Conservation (phyloP, 2,888 invertebrate species). For the Orthonychiurus folsomi region DNA sequence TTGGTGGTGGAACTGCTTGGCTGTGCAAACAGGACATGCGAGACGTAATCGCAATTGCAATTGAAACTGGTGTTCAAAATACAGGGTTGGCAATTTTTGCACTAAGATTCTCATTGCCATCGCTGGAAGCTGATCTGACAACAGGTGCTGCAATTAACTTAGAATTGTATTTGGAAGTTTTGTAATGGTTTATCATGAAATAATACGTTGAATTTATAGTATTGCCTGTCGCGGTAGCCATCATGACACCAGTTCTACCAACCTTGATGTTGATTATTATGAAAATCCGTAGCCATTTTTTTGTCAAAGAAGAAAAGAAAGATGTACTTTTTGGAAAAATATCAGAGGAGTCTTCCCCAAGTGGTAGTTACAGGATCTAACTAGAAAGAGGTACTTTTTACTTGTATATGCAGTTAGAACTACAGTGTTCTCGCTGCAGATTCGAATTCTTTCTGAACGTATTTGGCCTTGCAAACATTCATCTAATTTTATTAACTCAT, state of each 20-base stretch:
- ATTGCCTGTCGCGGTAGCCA: slow-evolving; percentile 79
- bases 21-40: slow-evolving; percentile 54
- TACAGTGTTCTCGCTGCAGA: no score
- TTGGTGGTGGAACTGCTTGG: slow-evolving; percentile 58
- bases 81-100: slow-evolving; percentile 86
- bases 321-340: background rate
- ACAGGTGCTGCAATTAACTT: slow-evolving; percentile 53
- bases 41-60: slow-evolving; percentile 76
- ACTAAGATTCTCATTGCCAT: slow-evolving; percentile 65
- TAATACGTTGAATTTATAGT: slow-evolving; percentile 48
- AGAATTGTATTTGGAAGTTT: no score
- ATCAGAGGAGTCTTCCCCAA: background rate
- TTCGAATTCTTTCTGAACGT: no score
- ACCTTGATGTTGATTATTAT: slow-evolving; percentile 24
- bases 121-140: slow-evolving; percentile 80
- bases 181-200: background rate
- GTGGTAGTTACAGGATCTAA: no score
- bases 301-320: slow-evolving; percentile 5
- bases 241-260: slow-evolving; percentile 82
- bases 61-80: slow-evolving; percentile 90
- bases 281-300: slow-evolving; percentile 11
- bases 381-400: no score
- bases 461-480: no score
- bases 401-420: no score
- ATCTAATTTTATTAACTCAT: no score